Base-by-base conservation (phyloP, 2,113 vertebrate species). In the Silurus asotus region DNA sequence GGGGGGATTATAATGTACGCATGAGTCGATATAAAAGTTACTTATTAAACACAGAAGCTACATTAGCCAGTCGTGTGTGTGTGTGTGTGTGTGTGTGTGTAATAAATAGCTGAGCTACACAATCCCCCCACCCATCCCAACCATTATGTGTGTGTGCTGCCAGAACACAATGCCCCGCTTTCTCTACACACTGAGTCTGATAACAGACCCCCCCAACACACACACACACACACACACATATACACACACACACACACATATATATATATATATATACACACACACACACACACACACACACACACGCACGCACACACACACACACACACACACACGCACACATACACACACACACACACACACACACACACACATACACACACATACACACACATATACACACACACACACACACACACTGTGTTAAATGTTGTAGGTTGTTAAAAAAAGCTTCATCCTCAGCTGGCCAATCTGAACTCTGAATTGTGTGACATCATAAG, bases 161-260 rank as follows among this genome's bases (percentile, higher is more conserved):
- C 58, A 19, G 83, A 82, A 74, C 81, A 88, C 85, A 89, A 87
- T 89, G 83, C 82, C 82, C 78, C 64, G 82, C 82, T 84, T 87
- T 85, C 87, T 85, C 88, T 72, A 76, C 70, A 86, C 81, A 72
- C 85, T 87, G 67, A 82, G 62, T 25, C 82, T 70, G 82, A 82
- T 76, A 84, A 84, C 65, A 67, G 61, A 53, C 19, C 13, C 37
- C 23, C 8, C 23, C 49, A 8, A 67, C 61, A 65, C 80, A 82
- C 80, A 82, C 80, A 64, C 45, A 51, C 79, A 82, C 61, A 65
- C 59, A 62, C 19, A 13, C 58, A 6, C 37, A 15, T 62, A 9
- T 2, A 37, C 28, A 37, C 28, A 37, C 28, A 37, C 28, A 37
- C 28, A 37, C 1, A 37, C 28, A 37, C 28, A 37, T 2, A 37